Evolutionary conservation across 2,113 vertebrate genomes (phyloP), one percentile per base, ranked within the genome.

Genomic region (Seriola quinqueradiata): DNA sequence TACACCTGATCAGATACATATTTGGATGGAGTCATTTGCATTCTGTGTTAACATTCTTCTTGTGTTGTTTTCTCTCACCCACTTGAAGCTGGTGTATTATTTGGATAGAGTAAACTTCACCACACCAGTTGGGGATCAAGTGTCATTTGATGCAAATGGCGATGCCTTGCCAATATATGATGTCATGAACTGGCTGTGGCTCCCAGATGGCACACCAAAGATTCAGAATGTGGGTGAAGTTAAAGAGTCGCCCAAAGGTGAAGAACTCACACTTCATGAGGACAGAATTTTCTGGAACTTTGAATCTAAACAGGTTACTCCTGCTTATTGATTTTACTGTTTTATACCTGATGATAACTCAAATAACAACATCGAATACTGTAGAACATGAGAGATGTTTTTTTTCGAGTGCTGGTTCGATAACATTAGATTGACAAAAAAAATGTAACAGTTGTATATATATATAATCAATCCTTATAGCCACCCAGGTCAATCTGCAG

Each of bases 121-220:
- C 55, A 94, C 94, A 75, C 36, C 79, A 3, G 93, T 91, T 82
- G 94, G 93, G 9, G 94, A 95, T 68, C 70, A 83, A 70, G 92
- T 95, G 12, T 92, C 91, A 5, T 95, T 95, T 87, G 94, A 95
- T 46, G 50, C 92, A 3, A 95, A 95, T 58, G 95, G 95, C 3
- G 91, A 95, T 74, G 93, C 91, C n/a, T 58, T 94, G 59, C 92
- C 93, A 64, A 94, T 94, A 17, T 95, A 95, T 70, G 95, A 95
- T 58, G 68, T 95, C 8, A 85, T 95, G 88, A 95, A 94, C 86
- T 95, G 95, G 95, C 63, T 88, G 36, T 85, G 57, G 85, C 87
- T 90, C 23, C 82, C 82, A 25, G 90, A 92, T 55, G 92, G 92
- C 19, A 69, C 58, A 40, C 82, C 85, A 0, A 54, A 85, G 38